phyloP scores from a whole-genome alignment of 2,113 vertebrate species.

The Felis chaus region DNA sequence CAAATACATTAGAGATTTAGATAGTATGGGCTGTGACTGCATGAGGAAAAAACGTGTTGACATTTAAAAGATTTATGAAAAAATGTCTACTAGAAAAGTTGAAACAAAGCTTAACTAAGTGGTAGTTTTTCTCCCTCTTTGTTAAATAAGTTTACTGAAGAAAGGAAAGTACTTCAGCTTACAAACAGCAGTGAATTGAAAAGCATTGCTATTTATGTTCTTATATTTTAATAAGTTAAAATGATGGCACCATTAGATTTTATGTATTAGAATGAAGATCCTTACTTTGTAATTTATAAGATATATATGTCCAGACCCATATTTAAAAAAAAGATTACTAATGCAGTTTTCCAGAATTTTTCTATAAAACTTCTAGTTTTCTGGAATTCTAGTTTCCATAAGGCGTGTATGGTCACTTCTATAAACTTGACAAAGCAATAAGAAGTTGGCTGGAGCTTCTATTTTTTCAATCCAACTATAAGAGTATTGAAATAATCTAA shows the following conservation, averaged over 20 bases:
- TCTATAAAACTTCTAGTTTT: too few species aligned
- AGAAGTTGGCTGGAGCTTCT: not conserved
- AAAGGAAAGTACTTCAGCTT: not conserved
- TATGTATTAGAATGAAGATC: not conserved
- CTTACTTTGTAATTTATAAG: not conserved
- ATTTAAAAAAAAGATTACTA: not conserved
- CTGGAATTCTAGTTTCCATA: not conserved
- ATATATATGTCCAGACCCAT: not conserved
- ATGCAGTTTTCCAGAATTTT: not conserved
- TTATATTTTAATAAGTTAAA: not conserved
- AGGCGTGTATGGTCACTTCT: not conserved
- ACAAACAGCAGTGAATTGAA: not conserved
- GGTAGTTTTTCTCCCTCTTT: not conserved
- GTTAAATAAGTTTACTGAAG: not conserved
- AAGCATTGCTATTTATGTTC: not conserved
- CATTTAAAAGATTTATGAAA: not conserved
- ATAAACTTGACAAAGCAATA: not conserved
- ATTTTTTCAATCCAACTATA: not conserved
- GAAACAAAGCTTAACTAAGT: not conserved
- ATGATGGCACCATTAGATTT: not conserved
- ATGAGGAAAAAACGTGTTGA: not conserved
- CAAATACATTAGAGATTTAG: not conserved
- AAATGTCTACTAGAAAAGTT: constrained; percentile 19
- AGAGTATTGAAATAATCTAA: not conserved
- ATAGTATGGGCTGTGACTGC: not conserved